Evolutionary conservation across 1,140 invertebrate species (phyloP).

Genomic region (Caligus rogercresseyi): DNA sequence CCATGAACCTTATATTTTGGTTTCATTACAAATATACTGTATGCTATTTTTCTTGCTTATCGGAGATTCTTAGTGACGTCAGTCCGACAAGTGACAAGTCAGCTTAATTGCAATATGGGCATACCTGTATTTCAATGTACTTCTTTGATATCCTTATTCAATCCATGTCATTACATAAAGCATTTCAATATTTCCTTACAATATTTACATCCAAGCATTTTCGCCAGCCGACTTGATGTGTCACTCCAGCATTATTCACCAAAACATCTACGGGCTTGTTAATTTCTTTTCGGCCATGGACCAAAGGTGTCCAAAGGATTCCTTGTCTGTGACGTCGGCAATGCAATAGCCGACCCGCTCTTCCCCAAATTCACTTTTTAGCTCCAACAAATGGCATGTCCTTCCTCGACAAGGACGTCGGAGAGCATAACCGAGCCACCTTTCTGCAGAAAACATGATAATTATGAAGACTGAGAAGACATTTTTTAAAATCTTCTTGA

Average conservation of each 20-base stretch:
- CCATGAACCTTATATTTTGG: too few relatives aligned
- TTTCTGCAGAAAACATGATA: conserved; percentile 4
- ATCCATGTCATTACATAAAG: not conserved
- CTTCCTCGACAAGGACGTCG: not conserved
- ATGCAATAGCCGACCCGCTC: not conserved
- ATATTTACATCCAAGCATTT: conserved; percentile 11
- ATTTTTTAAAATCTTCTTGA: too few relatives aligned
- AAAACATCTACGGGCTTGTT: not conserved
- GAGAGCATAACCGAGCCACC: not conserved
- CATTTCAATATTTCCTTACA: not conserved
- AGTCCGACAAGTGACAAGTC: too few relatives aligned
- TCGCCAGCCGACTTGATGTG: not conserved
- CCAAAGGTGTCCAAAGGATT: conserved; percentile 1
- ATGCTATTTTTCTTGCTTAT: too few relatives aligned
- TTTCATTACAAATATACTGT: too few relatives aligned
- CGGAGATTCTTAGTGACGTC: too few relatives aligned
- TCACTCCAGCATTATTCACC: conserved; percentile 3
- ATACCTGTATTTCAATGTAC: too few relatives aligned
- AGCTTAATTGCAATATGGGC: too few relatives aligned
- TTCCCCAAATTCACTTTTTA: not conserved
- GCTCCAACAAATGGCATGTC: not conserved
- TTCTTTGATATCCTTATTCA: too few relatives aligned
- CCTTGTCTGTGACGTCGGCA: not conserved
- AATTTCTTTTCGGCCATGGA: not conserved
- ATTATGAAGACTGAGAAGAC: not conserved